These are phyloP conservation scores for Cassiopea xamachana DNA, from an alignment of 30 jellyfish, hydroid and myxozoan genomes.

Conservation along the genomic window DNA sequence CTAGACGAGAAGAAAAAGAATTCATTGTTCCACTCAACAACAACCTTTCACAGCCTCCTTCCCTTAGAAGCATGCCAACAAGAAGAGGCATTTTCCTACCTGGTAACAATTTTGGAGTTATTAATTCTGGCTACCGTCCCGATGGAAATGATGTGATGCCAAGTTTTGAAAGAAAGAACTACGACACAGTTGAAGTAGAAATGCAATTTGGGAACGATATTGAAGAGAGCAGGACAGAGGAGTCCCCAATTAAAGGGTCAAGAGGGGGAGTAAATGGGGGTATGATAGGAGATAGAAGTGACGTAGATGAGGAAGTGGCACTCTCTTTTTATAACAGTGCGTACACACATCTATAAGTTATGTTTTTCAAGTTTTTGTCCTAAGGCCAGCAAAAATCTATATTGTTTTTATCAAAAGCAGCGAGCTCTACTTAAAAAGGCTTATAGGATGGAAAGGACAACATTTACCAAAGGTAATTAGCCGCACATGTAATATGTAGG, in stretches of 20 bases:
- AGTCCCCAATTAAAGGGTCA: not conserved
- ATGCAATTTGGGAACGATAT: constrained; percentile 76
- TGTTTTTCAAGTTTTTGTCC: not conserved
- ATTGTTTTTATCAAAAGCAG: not conserved
- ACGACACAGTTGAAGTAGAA: constrained; percentile 75
- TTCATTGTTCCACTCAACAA: constrained; percentile 87
- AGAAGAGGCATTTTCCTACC: constrained; percentile 88
- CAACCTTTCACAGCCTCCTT: constrained; percentile 87
- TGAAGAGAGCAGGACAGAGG: constrained; percentile 31
- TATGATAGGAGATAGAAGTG: not conserved
- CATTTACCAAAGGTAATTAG: too few species aligned
- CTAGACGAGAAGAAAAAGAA: constrained; percentile 70
- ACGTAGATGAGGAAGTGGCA: not conserved
- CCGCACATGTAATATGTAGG: too few species aligned
- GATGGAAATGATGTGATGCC: constrained; percentile 33
- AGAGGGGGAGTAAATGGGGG: not conserved
- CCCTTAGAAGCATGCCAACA: constrained; percentile 88
- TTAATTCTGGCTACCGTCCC: constrained; percentile 82
- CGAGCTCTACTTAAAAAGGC: too few species aligned
- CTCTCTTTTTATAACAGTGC: constrained; percentile 64
- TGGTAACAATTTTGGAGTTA: constrained; percentile 73
- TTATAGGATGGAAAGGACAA: too few species aligned
- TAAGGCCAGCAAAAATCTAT: not conserved
- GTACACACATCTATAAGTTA: constrained; percentile 36
- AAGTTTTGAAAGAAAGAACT: not conserved